phyloP scores from a whole-genome alignment of 2,797 vertebrate genomes.

The Lerista edwardsae region DNA sequence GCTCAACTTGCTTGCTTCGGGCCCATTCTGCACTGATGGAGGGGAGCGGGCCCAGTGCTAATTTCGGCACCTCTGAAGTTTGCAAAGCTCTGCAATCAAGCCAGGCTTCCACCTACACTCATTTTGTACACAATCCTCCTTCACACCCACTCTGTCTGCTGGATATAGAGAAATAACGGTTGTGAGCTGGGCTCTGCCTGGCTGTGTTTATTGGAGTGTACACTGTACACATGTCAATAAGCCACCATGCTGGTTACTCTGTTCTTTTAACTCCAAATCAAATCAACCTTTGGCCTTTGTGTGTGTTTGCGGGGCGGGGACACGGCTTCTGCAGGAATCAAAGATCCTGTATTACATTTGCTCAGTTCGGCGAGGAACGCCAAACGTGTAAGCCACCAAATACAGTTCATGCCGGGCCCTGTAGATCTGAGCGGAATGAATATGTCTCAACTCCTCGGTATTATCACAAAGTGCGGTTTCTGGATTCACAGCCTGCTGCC shows the following conservation, averaged over 20 bases:
- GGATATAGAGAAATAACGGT: not conserved
- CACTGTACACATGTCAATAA: not conserved
- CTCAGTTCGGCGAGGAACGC: not conserved
- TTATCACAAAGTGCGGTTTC: not conserved
- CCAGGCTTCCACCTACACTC: conserved; percentile 2
- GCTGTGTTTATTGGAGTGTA: not conserved
- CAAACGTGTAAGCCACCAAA: rapidly evolving
- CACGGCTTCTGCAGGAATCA: not conserved
- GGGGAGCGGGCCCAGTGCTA: not conserved
- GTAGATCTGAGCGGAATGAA: not conserved
- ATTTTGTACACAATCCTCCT: conserved; percentile 2
- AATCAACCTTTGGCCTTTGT: not conserved
- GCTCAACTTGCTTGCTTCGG: not conserved
- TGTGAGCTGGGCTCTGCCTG: not conserved
- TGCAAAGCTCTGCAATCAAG: conserved; percentile 4
- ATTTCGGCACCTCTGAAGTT: not conserved
- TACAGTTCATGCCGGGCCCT: rapidly evolving
- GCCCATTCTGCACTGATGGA: not conserved
- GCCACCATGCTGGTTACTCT: not conserved
- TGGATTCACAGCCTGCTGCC: not conserved
- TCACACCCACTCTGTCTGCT: not conserved
- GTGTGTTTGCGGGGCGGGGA: not conserved
- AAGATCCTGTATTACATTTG: not conserved
- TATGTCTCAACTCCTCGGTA: not conserved
- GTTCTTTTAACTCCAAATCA: not conserved